Evolutionary conservation across 2,888 invertebrate species (phyloP).

Genomic region (Nemapogon koenigi): DNA sequence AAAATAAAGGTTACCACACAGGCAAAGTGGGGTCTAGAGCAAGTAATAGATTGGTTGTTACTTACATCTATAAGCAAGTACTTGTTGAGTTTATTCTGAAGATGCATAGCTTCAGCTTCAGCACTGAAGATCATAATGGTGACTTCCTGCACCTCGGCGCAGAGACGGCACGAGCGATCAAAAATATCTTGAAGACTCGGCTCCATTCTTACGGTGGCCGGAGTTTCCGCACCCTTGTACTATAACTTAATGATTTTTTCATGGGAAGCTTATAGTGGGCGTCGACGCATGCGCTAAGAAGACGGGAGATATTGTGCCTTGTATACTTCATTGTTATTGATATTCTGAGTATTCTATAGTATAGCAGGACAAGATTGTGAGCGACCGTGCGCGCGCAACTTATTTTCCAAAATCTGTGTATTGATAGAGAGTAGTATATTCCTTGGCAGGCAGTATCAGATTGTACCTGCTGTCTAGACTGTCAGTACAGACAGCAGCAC

Average conservation of each 20-base stretch:
- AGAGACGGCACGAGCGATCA: slow-evolving; percentile 68
- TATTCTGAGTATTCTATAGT: slow-evolving; percentile 20
- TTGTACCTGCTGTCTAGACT: too few species aligned
- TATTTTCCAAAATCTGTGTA: too few species aligned
- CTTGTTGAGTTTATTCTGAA: slow-evolving; percentile 71
- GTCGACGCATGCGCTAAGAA: slow-evolving; percentile 43
- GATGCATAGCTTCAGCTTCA: slow-evolving; percentile 69
- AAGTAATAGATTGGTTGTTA: too few species aligned
- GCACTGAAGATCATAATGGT: slow-evolving; percentile 70
- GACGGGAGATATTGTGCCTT: slow-evolving; percentile 29
- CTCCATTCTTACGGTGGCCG: slow-evolving; percentile 25
- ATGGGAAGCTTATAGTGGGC: slow-evolving; percentile 17
- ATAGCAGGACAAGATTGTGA: background rate
- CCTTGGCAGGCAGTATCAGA: too few species aligned
- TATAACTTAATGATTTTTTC: background rate
- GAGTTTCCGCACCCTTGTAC: background rate
- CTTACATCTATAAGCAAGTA: slow-evolving; percentile 71
- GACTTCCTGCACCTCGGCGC: slow-evolving; percentile 65
- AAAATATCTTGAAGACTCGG: slow-evolving; percentile 29
- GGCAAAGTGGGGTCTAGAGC: too few species aligned
- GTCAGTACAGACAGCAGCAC: too few species aligned
- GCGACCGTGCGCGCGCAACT: too few species aligned
- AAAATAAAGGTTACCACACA: too few species aligned
- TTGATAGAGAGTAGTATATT: too few species aligned
- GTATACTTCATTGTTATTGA: slow-evolving; percentile 33